Evolutionary conservation across 2,888 invertebrate species (phyloP).

Genomic region (Diabrotica balteata): DNA sequence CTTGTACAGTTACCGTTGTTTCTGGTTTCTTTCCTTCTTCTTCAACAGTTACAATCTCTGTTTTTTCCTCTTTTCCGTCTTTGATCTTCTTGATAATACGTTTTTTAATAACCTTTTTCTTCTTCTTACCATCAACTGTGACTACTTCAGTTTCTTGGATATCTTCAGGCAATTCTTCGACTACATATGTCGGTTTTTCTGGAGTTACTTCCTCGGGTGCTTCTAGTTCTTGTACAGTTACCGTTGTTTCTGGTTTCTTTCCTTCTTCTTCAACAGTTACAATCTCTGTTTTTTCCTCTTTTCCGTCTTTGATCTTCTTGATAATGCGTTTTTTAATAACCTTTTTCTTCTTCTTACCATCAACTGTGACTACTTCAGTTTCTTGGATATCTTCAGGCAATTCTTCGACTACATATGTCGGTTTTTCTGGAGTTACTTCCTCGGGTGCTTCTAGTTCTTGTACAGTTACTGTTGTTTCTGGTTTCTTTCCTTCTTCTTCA

Average conservation of each 20-base stretch:
- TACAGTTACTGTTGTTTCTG: constrained; percentile 56
- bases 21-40: constrained; percentile 44
- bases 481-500: constrained; percentile 55
- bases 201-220: constrained; percentile 36
- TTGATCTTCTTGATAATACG: constrained; percentile 58
- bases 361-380: constrained; percentile 40
- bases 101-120: constrained; percentile 46
- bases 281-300: constrained; percentile 58
- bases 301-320: constrained; percentile 55
- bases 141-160: constrained; percentile 44
- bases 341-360: constrained; percentile 44
- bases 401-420: constrained; percentile 40
- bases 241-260: constrained; percentile 51
- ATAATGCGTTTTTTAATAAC: constrained; percentile 57
- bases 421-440: constrained; percentile 27
- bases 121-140: constrained; percentile 45
- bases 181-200: constrained; percentile 56
- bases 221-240: constrained; percentile 47
- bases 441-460: constrained; percentile 52
- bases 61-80: constrained; percentile 54
- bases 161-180: constrained; percentile 47
- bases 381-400: constrained; percentile 45
- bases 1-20: constrained; percentile 51
- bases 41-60: constrained; percentile 56
- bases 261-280: constrained; percentile 59